Evolutionary conservation across 2,113 vertebrate genomes (phyloP).

Genomic region (Copsychus sechellarum): DNA sequence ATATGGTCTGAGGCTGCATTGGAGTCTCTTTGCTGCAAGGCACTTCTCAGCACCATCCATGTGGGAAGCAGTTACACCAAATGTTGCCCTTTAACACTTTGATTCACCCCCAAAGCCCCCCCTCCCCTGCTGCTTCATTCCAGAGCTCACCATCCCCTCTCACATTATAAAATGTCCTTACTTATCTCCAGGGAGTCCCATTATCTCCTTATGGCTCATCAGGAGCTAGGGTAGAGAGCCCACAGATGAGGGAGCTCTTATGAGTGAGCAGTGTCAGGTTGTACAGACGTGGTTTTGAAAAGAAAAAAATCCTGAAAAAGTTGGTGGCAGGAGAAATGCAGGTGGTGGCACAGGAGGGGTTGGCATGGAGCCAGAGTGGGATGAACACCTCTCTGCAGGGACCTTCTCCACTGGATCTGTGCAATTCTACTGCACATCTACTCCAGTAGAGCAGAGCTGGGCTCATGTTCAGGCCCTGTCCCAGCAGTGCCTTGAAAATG

Average conservation of each 20-base stretch:
- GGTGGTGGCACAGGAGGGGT: not conserved
- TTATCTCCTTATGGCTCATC: not conserved
- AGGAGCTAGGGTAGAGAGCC: not conserved
- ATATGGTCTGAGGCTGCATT: not conserved
- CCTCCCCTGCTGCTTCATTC: not conserved
- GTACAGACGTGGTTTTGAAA: not conserved
- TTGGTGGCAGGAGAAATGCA: fast-evolving
- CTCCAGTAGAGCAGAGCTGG: not conserved
- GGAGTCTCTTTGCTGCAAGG: not conserved
- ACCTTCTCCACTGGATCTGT: not conserved
- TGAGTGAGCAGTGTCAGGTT: not conserved
- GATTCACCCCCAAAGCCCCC: not conserved
- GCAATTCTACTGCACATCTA: not conserved
- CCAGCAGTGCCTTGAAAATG: not conserved
- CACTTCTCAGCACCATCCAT: not conserved
- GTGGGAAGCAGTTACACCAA: not conserved
- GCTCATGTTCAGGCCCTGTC: not conserved
- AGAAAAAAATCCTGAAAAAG: not conserved
- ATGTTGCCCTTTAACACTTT: not conserved
- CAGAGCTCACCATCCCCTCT: not conserved
- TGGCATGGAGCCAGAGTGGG: not conserved
- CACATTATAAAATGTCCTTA: not conserved
- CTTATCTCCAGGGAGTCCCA: not conserved
- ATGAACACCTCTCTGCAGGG: not conserved
- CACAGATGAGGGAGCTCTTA: not conserved